A percentile compares a stretch with the other conserved stretches of the same genome.
Conservation (phyloP, 2,113 vertebrate species). For the Isurus oxyrinchus region DNA sequence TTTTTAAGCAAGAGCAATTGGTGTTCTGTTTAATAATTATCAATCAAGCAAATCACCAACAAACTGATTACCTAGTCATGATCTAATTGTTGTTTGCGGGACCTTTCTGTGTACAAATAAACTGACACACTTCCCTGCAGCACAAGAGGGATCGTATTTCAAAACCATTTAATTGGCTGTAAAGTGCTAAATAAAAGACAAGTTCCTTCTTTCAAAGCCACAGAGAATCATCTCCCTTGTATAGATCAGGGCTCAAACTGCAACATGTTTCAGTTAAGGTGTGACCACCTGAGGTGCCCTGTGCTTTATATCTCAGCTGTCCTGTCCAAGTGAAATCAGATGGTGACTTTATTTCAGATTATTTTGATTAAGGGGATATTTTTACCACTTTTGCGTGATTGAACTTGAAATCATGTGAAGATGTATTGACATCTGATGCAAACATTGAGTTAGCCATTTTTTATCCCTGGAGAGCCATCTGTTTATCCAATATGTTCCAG, state of each 20-base stretch:
- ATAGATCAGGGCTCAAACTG: background rate
- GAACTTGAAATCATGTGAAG: conserved; percentile 12
- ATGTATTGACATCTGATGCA: conserved; percentile 7
- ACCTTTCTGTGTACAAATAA: background rate
- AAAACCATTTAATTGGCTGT: background rate
- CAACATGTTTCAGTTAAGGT: background rate
- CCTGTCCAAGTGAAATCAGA: background rate
- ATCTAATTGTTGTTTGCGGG: background rate
- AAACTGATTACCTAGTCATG: background rate
- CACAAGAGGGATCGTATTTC: background rate
- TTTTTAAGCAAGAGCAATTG: background rate
- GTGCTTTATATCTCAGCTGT: background rate
- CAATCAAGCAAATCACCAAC: background rate
- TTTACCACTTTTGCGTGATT: conserved; percentile 7
- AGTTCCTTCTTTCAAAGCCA: background rate
- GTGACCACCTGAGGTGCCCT: background rate
- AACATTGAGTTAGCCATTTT: background rate
- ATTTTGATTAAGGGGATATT: conserved; percentile 11
- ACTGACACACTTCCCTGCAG: background rate
- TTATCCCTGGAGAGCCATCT: background rate
- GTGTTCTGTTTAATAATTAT: background rate
- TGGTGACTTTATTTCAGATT: background rate
- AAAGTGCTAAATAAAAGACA: background rate
- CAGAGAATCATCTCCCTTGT: background rate
- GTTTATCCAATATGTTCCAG: conserved; percentile 30